Base-by-base conservation (phyloP, 2,888 invertebrate genomes). In the Ophonus ardosiacus region DNA sequence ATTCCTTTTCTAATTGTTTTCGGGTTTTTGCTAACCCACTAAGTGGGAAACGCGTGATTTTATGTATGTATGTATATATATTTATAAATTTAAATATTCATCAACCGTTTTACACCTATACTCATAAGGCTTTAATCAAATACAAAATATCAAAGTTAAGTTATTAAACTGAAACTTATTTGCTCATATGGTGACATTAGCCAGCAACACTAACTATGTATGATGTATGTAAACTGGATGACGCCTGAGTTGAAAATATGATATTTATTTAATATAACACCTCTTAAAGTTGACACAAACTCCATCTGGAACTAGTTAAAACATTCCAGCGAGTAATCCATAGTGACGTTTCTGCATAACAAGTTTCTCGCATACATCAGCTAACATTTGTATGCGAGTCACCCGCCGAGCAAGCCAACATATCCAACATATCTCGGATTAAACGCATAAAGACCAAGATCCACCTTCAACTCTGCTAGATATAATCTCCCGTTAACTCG, bases 381-480 rank as follows among this genome's bases (percentile, higher is more conserved):
- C 31, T 57, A 78, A 61, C 80, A 80, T 80, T 80, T 80, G 61
- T 80, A 80, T 80, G 80, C 61, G 17, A 80, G 80, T 61, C 38
- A 61, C 61, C 61, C 31, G 18, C 31, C 8, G 7, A 31, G 40
- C 17, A n/a, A 61, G 59, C 31, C 40, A 80, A 78, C 78, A 78
- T 78, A 78, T 78, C 31, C 40, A 80, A 78, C 78, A 78, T 78
- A 78, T 78, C 78, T 57, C 8, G 78, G 78, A 56, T 78, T 61
- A 80, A 61, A 61, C 61, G 21, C 61, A 80, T 40, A 61, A 80
- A 59, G 61, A 38, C 59, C 43, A 43, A 43, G 71, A 74, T 74
- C 71, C 40, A 74, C 71, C 43, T 74, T 59, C 24, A 57, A 61
- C 38, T 80, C 61, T 51, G 38, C 24, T 18, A 78, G 80, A 59